Evolutionary conservation across 2,797 vertebrate species (phyloP).

Genomic region (Vultur gryphus): DNA sequence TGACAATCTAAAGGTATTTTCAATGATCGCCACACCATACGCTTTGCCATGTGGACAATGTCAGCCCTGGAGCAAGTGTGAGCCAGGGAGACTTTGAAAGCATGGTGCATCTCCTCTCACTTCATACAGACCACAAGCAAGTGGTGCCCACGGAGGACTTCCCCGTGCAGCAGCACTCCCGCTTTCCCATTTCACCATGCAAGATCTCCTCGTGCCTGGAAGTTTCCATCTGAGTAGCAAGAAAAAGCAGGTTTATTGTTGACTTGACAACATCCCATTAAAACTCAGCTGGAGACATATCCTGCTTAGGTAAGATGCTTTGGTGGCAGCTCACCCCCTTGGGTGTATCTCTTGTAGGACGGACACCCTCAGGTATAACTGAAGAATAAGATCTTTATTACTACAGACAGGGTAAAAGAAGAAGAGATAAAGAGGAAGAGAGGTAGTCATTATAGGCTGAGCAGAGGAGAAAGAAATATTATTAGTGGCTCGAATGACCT

Average conservation of each 20-base stretch:
- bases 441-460: background rate
- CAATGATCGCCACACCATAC: background rate
- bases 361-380: background rate
- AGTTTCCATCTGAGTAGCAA: background rate
- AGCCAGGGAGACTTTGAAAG: background rate
- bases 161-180: background rate
- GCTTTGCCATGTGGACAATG: background rate
- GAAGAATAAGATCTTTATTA: background rate
- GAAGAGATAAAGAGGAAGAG: background rate
- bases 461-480: background rate
- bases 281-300: background rate
- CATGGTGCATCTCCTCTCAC: background rate
- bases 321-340: background rate
- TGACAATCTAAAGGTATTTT: background rate
- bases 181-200: background rate
- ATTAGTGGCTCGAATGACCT: background rate
- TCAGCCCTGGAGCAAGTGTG: background rate
- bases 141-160: accelerated
- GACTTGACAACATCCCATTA: background rate
- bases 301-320: background rate
- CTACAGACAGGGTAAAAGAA: background rate
- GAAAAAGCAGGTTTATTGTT: background rate
- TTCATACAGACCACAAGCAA: background rate
- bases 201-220: background rate
- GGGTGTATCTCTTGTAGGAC: background rate